Conservation (phyloP, 2,113 vertebrate genomes). For the Passer montanus region DNA sequence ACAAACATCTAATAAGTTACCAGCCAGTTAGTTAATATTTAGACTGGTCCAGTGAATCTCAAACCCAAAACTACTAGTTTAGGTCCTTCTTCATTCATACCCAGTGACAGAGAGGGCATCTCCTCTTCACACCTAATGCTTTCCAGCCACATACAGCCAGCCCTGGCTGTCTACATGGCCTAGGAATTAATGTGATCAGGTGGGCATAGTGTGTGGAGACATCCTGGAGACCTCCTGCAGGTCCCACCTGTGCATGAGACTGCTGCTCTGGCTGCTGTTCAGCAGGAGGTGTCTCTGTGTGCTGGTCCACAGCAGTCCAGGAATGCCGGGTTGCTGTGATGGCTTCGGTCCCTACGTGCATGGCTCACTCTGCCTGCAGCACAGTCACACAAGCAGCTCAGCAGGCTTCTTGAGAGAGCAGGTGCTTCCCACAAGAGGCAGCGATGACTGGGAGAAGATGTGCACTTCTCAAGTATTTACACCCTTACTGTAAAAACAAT, state of each 20-base stretch:
- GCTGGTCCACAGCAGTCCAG: background rate
- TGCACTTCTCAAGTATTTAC: background rate
- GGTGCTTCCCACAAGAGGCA: accelerated
- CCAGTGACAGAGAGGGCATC: background rate
- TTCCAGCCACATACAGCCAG: background rate
- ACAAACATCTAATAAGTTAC: background rate
- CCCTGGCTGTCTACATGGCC: background rate
- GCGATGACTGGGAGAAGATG: background rate
- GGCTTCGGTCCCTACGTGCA: background rate
- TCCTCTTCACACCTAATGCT: background rate
- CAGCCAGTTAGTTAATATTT: background rate
- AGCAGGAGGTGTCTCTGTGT: background rate
- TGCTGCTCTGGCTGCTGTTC: background rate
- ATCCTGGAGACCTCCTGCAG: background rate
- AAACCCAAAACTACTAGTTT: background rate
- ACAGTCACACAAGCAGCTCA: background rate
- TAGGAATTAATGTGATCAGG: background rate
- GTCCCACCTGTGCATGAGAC: accelerated
- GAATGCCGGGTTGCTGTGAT: background rate
- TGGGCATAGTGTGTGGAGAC: background rate
- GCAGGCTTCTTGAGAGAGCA: background rate
- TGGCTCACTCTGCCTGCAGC: background rate
- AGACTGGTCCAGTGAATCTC: background rate
- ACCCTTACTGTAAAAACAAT: background rate
- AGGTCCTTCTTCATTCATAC: background rate